Conservation (phyloP, 2,888 invertebrate genomes). For the Callimorpha dominula region DNA sequence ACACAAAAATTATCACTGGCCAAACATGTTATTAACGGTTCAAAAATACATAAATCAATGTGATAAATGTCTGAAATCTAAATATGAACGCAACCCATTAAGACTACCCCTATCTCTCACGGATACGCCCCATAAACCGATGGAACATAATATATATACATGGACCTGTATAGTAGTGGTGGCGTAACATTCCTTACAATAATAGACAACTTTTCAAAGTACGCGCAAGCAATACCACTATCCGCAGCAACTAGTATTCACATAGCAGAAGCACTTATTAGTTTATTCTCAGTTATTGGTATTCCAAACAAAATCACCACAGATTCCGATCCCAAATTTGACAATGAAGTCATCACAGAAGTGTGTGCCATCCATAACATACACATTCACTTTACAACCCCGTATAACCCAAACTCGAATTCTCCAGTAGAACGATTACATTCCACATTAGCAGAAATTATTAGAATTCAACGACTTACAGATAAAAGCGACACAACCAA, state of each 20-base stretch:
- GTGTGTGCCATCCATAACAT: no score
- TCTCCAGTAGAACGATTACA: not conserved
- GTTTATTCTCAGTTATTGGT: no score
- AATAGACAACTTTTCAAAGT: not conserved
- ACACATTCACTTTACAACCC: no score
- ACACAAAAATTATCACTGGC: not conserved
- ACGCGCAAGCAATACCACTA: not conserved
- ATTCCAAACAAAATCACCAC: no score
- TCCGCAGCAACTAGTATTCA: no score
- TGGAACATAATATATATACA: constrained; percentile 19
- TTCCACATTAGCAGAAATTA: no score
- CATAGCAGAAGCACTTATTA: no score
- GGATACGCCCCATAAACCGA: not conserved
- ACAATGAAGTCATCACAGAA: no score
- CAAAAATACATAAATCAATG: constrained; percentile 8
- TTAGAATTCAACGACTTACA: not conserved
- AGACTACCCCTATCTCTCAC: not conserved
- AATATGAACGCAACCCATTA: constrained; percentile 2
- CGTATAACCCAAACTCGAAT: not conserved
- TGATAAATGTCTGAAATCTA: constrained; percentile 6
- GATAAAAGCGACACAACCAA: not conserved
- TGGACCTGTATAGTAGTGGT: not conserved
- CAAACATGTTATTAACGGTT: not conserved
- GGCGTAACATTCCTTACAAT: not conserved
- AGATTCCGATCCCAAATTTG: no score